Percentiles rank a stretch among this genome's conserved stretches.
Evolutionary conservation across 2,888 invertebrate genomes (phyloP).

Genomic region (Metalampra italica): DNA sequence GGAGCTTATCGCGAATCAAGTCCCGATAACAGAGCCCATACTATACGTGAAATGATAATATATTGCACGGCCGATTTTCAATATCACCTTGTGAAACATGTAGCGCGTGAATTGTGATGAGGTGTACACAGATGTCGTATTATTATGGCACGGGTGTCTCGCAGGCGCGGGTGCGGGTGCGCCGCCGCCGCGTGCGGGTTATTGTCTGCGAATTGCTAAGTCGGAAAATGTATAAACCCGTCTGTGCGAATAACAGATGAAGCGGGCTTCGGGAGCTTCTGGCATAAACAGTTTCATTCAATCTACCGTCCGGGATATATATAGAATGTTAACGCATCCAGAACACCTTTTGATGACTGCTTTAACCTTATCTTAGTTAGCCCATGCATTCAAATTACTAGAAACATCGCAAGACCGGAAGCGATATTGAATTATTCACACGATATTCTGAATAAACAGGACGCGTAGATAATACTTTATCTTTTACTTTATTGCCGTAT

Average conservation of each 20-base stretch:
- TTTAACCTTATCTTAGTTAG: not conserved
- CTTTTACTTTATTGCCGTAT: constrained; percentile 23
- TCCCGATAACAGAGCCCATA: constrained; percentile 59
- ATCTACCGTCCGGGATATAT: constrained; percentile 5
- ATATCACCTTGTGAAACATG: constrained; percentile 28
- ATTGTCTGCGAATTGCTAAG: constrained; percentile 30
- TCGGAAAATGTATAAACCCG: constrained; percentile 26
- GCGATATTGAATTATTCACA: constrained; percentile 21
- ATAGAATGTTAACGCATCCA: not conserved
- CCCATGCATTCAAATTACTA: not conserved
- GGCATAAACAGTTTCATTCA: constrained; percentile 1
- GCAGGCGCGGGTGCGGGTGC: not conserved
- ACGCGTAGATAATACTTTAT: constrained; percentile 22
- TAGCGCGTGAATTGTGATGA: constrained; percentile 1
- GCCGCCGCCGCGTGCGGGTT: constrained; percentile 9
- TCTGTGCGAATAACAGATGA: constrained; percentile 22
- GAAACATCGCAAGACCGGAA: constrained; percentile 18
- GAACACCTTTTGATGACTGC: not conserved
- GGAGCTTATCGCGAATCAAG: constrained; percentile 72
- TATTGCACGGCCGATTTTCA: constrained; percentile 47
- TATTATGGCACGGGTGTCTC: constrained; percentile 1
- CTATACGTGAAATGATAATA: constrained; percentile 52
- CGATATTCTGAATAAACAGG: constrained; percentile 24
- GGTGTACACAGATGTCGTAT: constrained; percentile 10
- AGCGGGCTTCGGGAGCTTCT: constrained; percentile 10